Percentiles rank a stretch among this genome's conserved stretches.
Evolutionary conservation across 2,888 invertebrate genomes (phyloP).

Genomic region (Athripsodes cinereus): DNA sequence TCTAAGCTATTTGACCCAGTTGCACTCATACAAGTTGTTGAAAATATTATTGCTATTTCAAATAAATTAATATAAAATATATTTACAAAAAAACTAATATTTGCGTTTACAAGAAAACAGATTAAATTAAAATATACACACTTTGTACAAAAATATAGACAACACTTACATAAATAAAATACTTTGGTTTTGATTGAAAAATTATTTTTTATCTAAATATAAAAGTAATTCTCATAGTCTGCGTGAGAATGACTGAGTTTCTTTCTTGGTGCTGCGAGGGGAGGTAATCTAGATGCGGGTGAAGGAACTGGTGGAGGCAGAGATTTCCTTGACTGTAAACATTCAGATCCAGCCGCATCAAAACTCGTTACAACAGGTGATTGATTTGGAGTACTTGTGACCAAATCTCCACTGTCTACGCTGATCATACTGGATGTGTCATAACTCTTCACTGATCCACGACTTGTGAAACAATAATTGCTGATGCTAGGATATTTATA

Average conservation of each 20-base stretch:
- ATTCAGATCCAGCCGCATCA: constrained; percentile 23
- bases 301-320: constrained; percentile 10
- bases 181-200: constrained; percentile 1
- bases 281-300: constrained; percentile 18
- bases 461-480: constrained; percentile 35
- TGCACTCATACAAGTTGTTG: too few relatives aligned
- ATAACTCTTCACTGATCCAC: constrained; percentile 32
- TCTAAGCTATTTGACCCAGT: too few relatives aligned
- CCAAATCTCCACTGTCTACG: constrained; percentile 28
- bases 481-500: constrained; percentile 48
- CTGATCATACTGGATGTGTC: constrained; percentile 29
- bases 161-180: not conserved
- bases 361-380: constrained; percentile 21
- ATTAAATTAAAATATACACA: not conserved
- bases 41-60: too few relatives aligned
- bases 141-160: not conserved
- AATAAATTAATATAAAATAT: not conserved
- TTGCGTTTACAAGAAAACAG: not conserved
- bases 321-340: constrained; percentile 16
- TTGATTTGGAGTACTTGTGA: constrained; percentile 27
- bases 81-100: not conserved
- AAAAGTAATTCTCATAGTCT: constrained; percentile 62
- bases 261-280: constrained; percentile 30
- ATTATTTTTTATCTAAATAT: constrained; percentile 42
- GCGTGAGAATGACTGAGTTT: constrained; percentile 44